These are phyloP conservation scores for Ancistrus triradiatus DNA, from an alignment of 2,113 vertebrate species.

Conservation along the genomic window DNA sequence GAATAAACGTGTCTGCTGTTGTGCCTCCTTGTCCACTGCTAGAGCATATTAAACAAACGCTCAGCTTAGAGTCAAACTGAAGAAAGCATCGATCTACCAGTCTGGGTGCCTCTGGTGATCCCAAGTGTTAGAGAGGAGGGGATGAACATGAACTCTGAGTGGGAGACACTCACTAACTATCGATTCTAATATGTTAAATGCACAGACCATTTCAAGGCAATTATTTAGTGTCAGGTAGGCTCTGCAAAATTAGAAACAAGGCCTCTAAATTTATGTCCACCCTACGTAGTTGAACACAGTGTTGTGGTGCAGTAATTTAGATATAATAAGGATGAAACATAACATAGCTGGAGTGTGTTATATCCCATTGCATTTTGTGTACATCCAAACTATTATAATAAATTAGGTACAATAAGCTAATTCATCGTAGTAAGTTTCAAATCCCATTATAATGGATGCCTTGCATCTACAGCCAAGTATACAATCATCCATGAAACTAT, in stretches of 20 bases:
- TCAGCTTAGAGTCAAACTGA: conserved; percentile 70
- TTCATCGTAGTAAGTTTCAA: too few relatives aligned
- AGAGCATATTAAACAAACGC: conserved; percentile 76
- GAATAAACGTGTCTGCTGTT: conserved; percentile 83
- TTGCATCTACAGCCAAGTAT: too few relatives aligned
- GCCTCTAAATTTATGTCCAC: neutral
- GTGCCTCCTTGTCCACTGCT: conserved; percentile 71
- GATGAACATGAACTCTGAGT: conserved; percentile 58
- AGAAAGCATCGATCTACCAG: conserved; percentile 66
- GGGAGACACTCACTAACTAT: conserved; percentile 60
- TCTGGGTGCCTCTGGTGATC: conserved; percentile 62
- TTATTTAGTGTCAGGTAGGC: conserved; percentile 53
- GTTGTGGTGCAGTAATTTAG: neutral
- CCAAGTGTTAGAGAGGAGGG: conserved; percentile 40
- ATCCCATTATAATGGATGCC: too few relatives aligned
- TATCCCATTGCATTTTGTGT: too few relatives aligned
- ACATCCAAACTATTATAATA: too few relatives aligned
- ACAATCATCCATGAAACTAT: too few relatives aligned
- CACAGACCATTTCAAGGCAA: conserved; percentile 59
- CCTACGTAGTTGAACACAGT: neutral
- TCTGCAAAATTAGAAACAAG: conserved; percentile 3
- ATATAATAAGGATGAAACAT: neutral
- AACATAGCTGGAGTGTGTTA: too few relatives aligned
- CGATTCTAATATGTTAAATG: conserved; percentile 66
- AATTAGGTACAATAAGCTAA: too few relatives aligned